A percentile compares a stretch with the other conserved stretches of the same genome.
Conservation (phyloP, 2,888 invertebrate species). For the Tachina fera region DNA sequence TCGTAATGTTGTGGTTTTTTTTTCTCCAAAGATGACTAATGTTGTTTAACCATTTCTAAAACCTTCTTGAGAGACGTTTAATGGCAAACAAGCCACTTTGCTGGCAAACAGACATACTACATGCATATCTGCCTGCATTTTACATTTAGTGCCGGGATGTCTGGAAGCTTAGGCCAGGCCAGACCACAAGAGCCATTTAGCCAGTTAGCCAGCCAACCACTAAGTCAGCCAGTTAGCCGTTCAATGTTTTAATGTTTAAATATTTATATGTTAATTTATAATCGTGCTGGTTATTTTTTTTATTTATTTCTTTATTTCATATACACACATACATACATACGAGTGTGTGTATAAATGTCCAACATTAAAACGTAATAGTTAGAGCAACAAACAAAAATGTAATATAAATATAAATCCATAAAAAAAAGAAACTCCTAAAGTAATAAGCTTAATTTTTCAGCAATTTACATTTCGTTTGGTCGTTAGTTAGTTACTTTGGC, state of each 20-base stretch:
- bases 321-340: too few relatives aligned
- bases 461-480: slow-evolving; percentile 59
- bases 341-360: slow-evolving; percentile 35
- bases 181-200: background rate
- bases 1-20: slow-evolving; percentile 46
- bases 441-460: slow-evolving; percentile 55
- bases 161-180: background rate
- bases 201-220: background rate
- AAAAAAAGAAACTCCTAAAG: slow-evolving; percentile 13
- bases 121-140: background rate
- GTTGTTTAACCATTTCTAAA: slow-evolving; percentile 52
- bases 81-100: slow-evolving; percentile 2
- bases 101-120: background rate
- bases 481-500: slow-evolving; percentile 54
- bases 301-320: slow-evolving; percentile 29
- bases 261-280: slow-evolving; percentile 67
- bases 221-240: slow-evolving; percentile 4
- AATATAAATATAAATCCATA: slow-evolving; percentile 51
- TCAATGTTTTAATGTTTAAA: slow-evolving; percentile 58
- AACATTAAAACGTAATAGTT: slow-evolving; percentile 65
- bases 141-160: slow-evolving; percentile 5
- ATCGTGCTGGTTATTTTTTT: slow-evolving; percentile 55
- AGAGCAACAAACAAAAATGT: slow-evolving; percentile 49
- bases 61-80: slow-evolving; percentile 45
- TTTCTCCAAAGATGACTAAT: slow-evolving; percentile 50